These are phyloP conservation scores for Eulemur mongoz DNA, from an alignment of 2,797 vertebrate species.

Conservation along the genomic window DNA sequence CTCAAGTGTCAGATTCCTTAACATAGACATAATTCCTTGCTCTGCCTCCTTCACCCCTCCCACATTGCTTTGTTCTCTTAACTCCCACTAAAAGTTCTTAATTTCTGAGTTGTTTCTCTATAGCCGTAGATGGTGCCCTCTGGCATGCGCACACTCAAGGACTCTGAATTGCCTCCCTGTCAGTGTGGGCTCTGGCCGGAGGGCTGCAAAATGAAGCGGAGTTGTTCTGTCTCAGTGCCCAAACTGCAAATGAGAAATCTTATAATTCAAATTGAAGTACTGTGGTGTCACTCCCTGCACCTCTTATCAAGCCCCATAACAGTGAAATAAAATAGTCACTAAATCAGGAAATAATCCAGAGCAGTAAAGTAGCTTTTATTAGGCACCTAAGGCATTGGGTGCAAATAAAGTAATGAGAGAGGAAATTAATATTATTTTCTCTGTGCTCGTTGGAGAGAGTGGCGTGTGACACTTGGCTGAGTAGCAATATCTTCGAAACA, in stretches of 20 bases:
- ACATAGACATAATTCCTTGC: background rate
- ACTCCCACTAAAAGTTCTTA: background rate
- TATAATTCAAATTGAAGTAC: slow-evolving; percentile 70
- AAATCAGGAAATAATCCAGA: slow-evolving; percentile 74
- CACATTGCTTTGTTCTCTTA: background rate
- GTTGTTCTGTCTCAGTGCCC: slow-evolving; percentile 64
- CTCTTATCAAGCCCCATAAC: slow-evolving; percentile 68
- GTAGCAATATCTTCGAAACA: slow-evolving; percentile 57
- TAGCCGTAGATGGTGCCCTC: slow-evolving; percentile 12
- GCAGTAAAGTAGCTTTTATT: slow-evolving; percentile 78
- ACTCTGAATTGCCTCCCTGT: slow-evolving; percentile 32
- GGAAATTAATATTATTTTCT: slow-evolving; percentile 78
- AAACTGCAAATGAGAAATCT: slow-evolving; percentile 78
- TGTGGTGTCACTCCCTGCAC: slow-evolving; percentile 52
- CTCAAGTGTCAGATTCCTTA: background rate
- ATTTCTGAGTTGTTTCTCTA: slow-evolving; percentile 58
- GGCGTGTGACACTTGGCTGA: slow-evolving; percentile 39
- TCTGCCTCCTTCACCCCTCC: background rate
- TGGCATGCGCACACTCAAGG: background rate
- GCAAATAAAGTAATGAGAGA: slow-evolving; percentile 66
- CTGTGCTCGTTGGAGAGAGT: slow-evolving; percentile 54
- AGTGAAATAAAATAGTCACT: slow-evolving; percentile 77
- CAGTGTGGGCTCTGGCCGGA: slow-evolving; percentile 60
- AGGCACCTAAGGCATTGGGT: slow-evolving; percentile 68
- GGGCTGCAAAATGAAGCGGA: slow-evolving; percentile 57